Evolutionary conservation across 2,113 vertebrate genomes (phyloP).

Genomic region (Pachypanchax playfairii): DNA sequence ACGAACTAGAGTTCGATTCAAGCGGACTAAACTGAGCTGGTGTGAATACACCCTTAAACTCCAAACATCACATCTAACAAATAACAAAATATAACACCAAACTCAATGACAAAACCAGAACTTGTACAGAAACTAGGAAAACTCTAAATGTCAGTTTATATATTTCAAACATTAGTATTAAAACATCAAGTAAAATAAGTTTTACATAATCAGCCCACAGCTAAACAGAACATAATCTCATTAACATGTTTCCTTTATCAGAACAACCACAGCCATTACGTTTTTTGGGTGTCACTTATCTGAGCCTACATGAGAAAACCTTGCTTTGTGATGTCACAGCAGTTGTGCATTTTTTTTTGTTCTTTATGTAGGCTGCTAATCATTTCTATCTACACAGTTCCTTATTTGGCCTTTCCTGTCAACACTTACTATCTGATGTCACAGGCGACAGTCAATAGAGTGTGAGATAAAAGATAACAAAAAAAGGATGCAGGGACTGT

Average conservation of each 20-base stretch:
- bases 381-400: slow-evolving; percentile 44
- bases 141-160: neutral
- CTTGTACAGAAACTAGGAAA: no score
- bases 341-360: slow-evolving; percentile 8
- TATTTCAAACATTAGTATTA: neutral
- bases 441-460: slow-evolving; percentile 45
- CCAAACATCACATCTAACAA: no score
- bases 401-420: slow-evolving; percentile 80
- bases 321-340: slow-evolving; percentile 24
- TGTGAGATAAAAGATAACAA: slow-evolving; percentile 42
- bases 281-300: slow-evolving; percentile 16
- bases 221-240: slow-evolving; percentile 21
- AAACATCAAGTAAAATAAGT: neutral
- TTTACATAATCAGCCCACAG: neutral
- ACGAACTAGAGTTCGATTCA: no score
- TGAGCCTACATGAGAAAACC: slow-evolving; percentile 21
- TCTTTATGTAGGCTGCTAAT: slow-evolving; percentile 52
- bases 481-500: slow-evolving; percentile 16
- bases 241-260: slow-evolving; percentile 24
- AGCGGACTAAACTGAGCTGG: no score
- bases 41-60: no score
- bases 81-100: no score
- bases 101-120: no score
- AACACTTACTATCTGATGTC: slow-evolving; percentile 57
- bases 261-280: slow-evolving; percentile 18